Percentiles rank a stretch among this genome's conserved stretches.
Evolutionary conservation across 92 coral and sea anemone species (phyloP).

Genomic region (Epizoanthus ramosus): DNA sequence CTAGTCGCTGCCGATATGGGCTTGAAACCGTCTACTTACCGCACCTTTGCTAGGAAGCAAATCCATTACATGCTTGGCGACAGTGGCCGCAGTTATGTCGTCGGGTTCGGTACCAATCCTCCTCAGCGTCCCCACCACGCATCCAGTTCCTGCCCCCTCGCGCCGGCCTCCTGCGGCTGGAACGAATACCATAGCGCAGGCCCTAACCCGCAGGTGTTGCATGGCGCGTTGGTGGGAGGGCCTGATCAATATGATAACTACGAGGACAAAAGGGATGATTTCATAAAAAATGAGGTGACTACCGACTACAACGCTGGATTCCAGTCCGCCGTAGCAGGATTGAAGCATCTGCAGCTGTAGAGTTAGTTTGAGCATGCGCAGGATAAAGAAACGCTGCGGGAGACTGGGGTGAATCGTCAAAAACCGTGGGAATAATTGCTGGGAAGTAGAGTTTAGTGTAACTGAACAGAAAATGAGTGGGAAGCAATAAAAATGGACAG

Average conservation of each 20-base stretch:
- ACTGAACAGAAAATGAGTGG: too few relatives aligned
- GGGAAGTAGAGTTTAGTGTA: too few relatives aligned
- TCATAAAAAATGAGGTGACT: conserved; percentile 71
- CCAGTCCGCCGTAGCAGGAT: conserved; percentile 77
- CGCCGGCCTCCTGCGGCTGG: conserved; percentile 52
- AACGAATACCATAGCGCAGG: conserved; percentile 36
- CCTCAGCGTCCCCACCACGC: conserved; percentile 71
- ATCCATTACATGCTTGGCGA: conserved; percentile 73
- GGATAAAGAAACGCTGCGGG: too few relatives aligned
- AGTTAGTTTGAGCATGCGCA: too few relatives aligned
- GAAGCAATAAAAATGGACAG: too few relatives aligned
- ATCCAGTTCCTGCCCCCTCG: conserved; percentile 67
- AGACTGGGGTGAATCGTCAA: too few relatives aligned
- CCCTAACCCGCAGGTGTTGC: conserved; percentile 57
- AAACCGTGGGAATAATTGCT: too few relatives aligned
- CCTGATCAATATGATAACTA: conserved; percentile 62
- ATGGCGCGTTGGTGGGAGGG: conserved; percentile 76
- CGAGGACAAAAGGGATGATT: conserved; percentile 58
- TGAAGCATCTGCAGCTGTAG: conserved; percentile 33
- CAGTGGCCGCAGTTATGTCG: conserved; percentile 70
- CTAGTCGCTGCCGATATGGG: conserved; percentile 61
- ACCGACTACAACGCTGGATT: conserved; percentile 83
- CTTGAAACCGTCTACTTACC: conserved; percentile 44
- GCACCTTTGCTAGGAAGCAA: conserved; percentile 64
- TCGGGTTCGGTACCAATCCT: conserved; percentile 69